These are phyloP conservation scores for Hexactinellida sp. DNA, from an alignment of 37 sponge, comb jelly and placozoan genomes.

Conservation along the genomic window DNA sequence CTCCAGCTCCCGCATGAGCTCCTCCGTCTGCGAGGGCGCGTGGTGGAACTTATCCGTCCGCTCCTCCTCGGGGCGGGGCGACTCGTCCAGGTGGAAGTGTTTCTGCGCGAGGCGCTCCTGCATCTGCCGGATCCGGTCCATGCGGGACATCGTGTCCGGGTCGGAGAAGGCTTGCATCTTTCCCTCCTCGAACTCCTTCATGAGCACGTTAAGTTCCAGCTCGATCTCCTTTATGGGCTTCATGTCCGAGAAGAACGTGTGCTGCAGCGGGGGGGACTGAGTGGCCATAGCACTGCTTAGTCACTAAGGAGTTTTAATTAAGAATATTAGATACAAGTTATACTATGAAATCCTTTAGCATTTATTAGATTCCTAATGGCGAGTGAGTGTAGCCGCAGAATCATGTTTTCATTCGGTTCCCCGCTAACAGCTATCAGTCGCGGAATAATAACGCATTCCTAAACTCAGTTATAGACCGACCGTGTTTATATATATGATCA, in stretches of 20 bases:
- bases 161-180: constrained; percentile 6
- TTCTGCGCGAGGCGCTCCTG: not conserved
- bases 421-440: not conserved
- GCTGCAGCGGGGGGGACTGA: not conserved
- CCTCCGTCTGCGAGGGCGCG: not conserved
- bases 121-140: not conserved
- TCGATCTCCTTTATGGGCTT: constrained; percentile 7
- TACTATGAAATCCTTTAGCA: too few species aligned
- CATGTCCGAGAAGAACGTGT: not conserved
- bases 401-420: not conserved
- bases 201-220: not conserved
- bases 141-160: not conserved
- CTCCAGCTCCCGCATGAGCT: not conserved
- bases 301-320: too few species aligned
- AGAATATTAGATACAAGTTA: too few species aligned
- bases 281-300: not conserved
- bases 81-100: not conserved
- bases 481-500: not conserved
- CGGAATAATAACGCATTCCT: not conserved
- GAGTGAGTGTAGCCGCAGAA: too few species aligned
- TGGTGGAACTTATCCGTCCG: not conserved
- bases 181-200: constrained; percentile 12
- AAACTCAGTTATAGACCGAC: not conserved
- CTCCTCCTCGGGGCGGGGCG: not conserved
- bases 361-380: too few species aligned